These are phyloP conservation scores for Phanerotoma sp. DNA, from an alignment of 2,888 invertebrate genomes.

Conservation along the genomic window DNA sequence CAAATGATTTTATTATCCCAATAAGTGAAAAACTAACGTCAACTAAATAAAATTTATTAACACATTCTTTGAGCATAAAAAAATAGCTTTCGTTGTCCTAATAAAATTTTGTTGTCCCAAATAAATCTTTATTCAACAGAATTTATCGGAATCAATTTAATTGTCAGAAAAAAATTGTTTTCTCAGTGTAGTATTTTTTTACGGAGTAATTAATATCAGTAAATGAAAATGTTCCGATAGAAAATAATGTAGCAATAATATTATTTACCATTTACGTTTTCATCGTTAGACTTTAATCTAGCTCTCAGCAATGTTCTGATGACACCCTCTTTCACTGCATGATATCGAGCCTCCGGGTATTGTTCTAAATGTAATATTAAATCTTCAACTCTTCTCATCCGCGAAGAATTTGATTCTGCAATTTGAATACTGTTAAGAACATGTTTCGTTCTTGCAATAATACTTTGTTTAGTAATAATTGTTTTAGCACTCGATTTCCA, in stretches of 20 bases:
- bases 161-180: too few relatives aligned
- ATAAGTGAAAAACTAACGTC: too few relatives aligned
- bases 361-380: slow-evolving; percentile 72
- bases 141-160: too few relatives aligned
- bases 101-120: too few relatives aligned
- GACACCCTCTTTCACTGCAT: slow-evolving; percentile 75
- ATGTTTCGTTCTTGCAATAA: slow-evolving; percentile 68
- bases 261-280: slow-evolving; percentile 46
- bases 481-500: slow-evolving; percentile 57
- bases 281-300: slow-evolving; percentile 55
- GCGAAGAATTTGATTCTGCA: slow-evolving; percentile 63
- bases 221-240: not conserved
- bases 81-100: too few relatives aligned
- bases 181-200: not conserved
- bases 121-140: too few relatives aligned
- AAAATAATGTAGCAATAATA: slow-evolving; percentile 1
- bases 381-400: slow-evolving; percentile 67
- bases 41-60: too few relatives aligned
- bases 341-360: slow-evolving; percentile 72
- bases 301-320: slow-evolving; percentile 66
- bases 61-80: too few relatives aligned
- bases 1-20: too few relatives aligned
- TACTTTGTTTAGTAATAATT: slow-evolving; percentile 60
- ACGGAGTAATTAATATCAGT: not conserved
- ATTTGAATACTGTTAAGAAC: slow-evolving; percentile 65